phyloP scores from a whole-genome alignment of 2,888 invertebrate species.

The Orgyia antiqua region DNA sequence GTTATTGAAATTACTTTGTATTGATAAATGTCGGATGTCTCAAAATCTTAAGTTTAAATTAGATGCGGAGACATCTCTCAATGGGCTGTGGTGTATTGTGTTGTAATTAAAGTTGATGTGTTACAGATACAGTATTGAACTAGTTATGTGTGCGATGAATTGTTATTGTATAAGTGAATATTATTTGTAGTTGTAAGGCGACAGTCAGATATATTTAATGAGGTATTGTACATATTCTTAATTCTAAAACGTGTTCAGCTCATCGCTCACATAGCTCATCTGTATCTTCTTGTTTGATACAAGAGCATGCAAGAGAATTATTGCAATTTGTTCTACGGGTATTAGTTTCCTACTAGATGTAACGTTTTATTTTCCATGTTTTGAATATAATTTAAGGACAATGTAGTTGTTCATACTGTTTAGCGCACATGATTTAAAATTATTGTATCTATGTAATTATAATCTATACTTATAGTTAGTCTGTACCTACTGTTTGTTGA shows the following conservation, averaged over 20 bases:
- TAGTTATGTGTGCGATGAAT: slow-evolving; percentile 39
- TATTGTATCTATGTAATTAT: slow-evolving; percentile 42
- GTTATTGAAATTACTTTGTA: slow-evolving; percentile 23
- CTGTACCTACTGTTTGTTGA: slow-evolving; percentile 62
- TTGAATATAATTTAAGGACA: slow-evolving; percentile 44
- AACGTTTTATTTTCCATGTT: slow-evolving; percentile 66
- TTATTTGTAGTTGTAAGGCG: slow-evolving; percentile 37
- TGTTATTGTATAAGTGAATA: slow-evolving; percentile 33
- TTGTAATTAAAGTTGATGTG: no score
- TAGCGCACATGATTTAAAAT: slow-evolving; percentile 58
- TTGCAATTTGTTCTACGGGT: slow-evolving; percentile 77
- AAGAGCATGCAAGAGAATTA: slow-evolving; percentile 33
- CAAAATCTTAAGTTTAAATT: slow-evolving; percentile 24
- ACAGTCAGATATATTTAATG: slow-evolving; percentile 47
- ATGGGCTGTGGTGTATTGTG: slow-evolving; percentile 19
- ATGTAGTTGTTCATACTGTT: slow-evolving; percentile 50
- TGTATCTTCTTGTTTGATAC: slow-evolving; percentile 16
- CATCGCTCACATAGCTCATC: slow-evolving; percentile 48
- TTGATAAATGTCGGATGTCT: slow-evolving; percentile 19
- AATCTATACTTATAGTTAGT: slow-evolving; percentile 40
- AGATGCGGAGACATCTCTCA: slow-evolving; percentile 24
- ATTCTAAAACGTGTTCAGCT: slow-evolving; percentile 69
- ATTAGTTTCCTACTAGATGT: slow-evolving; percentile 78
- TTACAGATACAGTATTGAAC: slow-evolving; percentile 26
- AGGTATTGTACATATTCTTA: slow-evolving; percentile 47